Evolutionary conservation across 2,113 vertebrate genomes (phyloP).

Genomic region (Pontoporia blainvillei): DNA sequence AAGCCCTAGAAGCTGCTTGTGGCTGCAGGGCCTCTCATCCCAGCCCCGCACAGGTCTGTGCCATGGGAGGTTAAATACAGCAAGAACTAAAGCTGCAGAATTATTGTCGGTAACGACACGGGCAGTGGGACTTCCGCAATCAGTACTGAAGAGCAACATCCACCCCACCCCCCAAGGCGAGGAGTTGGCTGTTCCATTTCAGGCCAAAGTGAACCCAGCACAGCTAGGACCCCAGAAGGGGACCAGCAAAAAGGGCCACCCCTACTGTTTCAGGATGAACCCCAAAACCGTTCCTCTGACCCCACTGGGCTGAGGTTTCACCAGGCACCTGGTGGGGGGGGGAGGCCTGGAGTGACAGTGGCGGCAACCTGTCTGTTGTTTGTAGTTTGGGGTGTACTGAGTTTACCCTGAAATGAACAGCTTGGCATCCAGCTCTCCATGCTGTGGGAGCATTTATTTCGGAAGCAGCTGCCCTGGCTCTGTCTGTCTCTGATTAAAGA

Average conservation of each 20-base stretch:
- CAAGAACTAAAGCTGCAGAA: fast-evolving
- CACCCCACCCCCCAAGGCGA: fast-evolving
- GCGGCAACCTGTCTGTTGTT: background rate
- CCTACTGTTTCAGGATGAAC: background rate
- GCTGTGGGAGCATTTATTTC: background rate
- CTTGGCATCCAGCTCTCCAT: fast-evolving
- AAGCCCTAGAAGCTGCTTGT: fast-evolving
- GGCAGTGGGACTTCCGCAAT: background rate
- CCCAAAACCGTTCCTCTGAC: background rate
- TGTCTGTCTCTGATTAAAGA: background rate
- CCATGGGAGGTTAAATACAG: fast-evolving
- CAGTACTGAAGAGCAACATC: too few relatives aligned
- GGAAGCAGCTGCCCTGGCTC: background rate
- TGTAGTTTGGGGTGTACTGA: background rate
- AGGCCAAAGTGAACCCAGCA: background rate
- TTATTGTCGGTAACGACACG: fast-evolving
- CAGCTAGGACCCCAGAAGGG: background rate
- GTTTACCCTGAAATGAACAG: background rate
- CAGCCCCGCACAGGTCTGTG: fast-evolving
- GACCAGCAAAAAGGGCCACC: background rate
- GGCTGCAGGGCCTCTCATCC: background rate
- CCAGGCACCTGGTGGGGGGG: background rate
- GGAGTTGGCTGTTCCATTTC: background rate
- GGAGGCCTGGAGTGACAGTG: fast-evolving
- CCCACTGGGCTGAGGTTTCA: background rate